Percentiles rank a stretch among this genome's conserved stretches.
Conservation (phyloP, 2,113 vertebrate genomes). For the Heteronetta atricapilla region DNA sequence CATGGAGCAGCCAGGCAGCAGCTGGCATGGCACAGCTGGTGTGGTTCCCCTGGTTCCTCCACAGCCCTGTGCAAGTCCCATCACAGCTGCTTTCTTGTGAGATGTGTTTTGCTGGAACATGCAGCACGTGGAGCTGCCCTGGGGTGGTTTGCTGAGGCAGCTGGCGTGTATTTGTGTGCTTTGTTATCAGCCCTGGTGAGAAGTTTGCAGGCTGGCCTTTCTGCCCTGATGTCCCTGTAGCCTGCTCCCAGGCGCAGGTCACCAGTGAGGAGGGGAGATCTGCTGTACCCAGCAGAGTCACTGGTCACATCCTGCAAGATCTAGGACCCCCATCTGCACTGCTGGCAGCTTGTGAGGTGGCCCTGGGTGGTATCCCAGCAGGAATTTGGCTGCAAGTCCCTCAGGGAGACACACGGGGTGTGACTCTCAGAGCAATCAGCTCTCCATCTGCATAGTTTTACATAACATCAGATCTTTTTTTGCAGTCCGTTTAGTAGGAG, state of each 20-base stretch:
- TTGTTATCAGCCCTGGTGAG: not conserved
- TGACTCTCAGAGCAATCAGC: not conserved
- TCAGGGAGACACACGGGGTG: not conserved
- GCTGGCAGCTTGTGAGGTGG: not conserved
- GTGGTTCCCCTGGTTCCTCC: not conserved
- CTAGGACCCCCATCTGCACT: not conserved
- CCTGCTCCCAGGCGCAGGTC: not conserved
- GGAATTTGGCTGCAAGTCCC: not conserved
- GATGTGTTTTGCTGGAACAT: not conserved
- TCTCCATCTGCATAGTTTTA: not conserved
- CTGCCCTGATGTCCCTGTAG: not conserved
- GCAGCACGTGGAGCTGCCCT: not conserved
- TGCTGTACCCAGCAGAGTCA: not conserved
- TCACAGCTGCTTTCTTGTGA: not conserved
- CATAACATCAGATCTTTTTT: not conserved
- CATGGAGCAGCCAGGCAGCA: not conserved
- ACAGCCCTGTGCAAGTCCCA: not conserved
- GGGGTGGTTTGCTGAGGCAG: not conserved
- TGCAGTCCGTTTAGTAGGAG: not conserved
- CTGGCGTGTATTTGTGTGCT: not conserved
- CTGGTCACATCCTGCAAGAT: not conserved
- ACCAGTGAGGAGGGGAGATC: not conserved
- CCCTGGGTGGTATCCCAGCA: not conserved
- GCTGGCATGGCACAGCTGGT: not conserved
- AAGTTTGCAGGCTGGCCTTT: not conserved